Conservation (phyloP, 2,888 invertebrate genomes). For the Notocelia uddmanniana region DNA sequence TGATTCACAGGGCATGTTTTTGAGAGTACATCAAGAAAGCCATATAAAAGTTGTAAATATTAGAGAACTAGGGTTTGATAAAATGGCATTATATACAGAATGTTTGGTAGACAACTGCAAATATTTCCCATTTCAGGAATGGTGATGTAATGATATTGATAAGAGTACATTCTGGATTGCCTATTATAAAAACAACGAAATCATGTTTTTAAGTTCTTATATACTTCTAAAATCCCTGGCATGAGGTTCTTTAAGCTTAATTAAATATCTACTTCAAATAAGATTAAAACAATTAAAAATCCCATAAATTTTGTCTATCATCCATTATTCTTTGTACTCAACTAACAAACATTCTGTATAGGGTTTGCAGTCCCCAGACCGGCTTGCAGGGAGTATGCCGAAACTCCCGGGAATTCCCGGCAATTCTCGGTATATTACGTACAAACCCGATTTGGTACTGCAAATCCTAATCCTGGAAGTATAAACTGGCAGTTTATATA, state of each 20-base stretch:
- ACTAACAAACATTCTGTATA: not conserved
- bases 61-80: conserved; percentile 16
- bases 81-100: conserved; percentile 5
- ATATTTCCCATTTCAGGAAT: not conserved
- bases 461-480: no score
- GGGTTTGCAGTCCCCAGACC: no score
- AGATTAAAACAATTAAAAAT: not conserved
- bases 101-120: not conserved
- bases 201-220: no score
- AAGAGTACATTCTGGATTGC: not conserved
- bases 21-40: conserved; percentile 28
- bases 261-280: not conserved
- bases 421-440: no score
- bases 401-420: no score
- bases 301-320: not conserved
- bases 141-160: not conserved
- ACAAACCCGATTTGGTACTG: no score
- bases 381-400: no score
- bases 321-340: not conserved
- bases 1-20: conserved; percentile 26
- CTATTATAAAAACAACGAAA: not conserved
- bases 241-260: not conserved
- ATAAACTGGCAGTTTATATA: not conserved
- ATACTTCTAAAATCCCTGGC: not conserved
- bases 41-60: conserved; percentile 32